Evolutionary conservation across 2,888 invertebrate species (phyloP), one percentile per base, ranked within the genome.

Genomic region (Apantesis nais): DNA sequence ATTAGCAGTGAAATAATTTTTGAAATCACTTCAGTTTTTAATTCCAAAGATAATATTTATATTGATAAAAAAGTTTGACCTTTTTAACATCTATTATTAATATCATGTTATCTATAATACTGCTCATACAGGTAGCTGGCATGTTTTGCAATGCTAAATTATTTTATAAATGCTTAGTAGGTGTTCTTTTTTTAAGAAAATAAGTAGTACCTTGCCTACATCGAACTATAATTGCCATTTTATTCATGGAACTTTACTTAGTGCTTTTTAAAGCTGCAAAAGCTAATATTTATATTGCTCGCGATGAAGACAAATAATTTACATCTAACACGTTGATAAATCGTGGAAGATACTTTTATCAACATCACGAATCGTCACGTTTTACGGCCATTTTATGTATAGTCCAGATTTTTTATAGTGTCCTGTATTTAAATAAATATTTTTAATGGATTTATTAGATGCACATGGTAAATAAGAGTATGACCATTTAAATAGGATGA

Each of bases 21-120:
- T 67, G 37, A 64, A 67, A 55, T 37, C 19, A 37, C 9, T 55
- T 25, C 52, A 52, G n/a, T 55, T n/a, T 55, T 25, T n/a, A 52
- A 52, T 52, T 52, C 55, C 12, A 25, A 55, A 25, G 55, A 55
- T 55, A 25, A 25, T 25, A 25, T 55, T 55, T 55, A 1, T 55
- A 55, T 55, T 55, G 55, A 55, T 25, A 55, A 55, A 55, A 25
- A 55, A 55, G 48, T 55, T 55, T 55, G 55, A 55, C 55, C 55
- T 55, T 25, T 25, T 25, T 55, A 25, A 52, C 25, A 25, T 25
- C 55, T 55, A 55, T 55, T 55, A 55, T 25, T 25, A 25, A 52
- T 52, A 52, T n/a, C 22, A 52, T n/a, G n/a, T 52, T 52, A 52
- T 52, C 14, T 55, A 55, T 55, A 25, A 55, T 55, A 14, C 48